Conservation (phyloP, 1,140 invertebrate species). For the Harlomillsia oculata region DNA sequence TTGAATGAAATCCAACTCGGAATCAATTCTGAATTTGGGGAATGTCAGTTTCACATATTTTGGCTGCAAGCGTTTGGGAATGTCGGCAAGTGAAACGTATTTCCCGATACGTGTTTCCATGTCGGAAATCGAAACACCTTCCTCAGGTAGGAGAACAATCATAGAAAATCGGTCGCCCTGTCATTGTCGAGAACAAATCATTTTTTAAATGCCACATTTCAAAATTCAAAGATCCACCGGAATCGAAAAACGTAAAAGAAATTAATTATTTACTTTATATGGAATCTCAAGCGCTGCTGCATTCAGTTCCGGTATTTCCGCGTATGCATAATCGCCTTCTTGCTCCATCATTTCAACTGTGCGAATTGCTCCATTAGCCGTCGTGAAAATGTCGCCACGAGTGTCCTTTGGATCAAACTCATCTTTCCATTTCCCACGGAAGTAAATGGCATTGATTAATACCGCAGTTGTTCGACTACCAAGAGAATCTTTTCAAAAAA, state of each 20-base stretch:
- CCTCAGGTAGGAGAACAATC: constrained; percentile 2
- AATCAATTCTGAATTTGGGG: constrained; percentile 11
- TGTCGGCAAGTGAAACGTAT: neutral
- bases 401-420: constrained; percentile 3
- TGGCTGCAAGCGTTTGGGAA: neutral
- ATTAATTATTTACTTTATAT: constrained; percentile 7
- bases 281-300: constrained; percentile 6
- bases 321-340: constrained; percentile 4
- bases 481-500: neutral
- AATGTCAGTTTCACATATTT: constrained; percentile 1
- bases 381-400: neutral
- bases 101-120: neutral
- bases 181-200: no score
- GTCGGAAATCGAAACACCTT: neutral
- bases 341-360: constrained; percentile 12
- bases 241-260: neutral
- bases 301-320: constrained; percentile 14
- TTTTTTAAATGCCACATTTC: no score
- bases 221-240: neutral
- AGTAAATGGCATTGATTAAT: constrained; percentile 4
- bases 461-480: neutral
- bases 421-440: constrained; percentile 4
- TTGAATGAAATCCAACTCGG: neutral
- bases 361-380: neutral
- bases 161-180: constrained; percentile 7